A percentile compares a stretch with the other conserved stretches of the same genome.
Evolutionary conservation across 2,113 vertebrate genomes (phyloP).

Genomic region (Vireo altiloquus): DNA sequence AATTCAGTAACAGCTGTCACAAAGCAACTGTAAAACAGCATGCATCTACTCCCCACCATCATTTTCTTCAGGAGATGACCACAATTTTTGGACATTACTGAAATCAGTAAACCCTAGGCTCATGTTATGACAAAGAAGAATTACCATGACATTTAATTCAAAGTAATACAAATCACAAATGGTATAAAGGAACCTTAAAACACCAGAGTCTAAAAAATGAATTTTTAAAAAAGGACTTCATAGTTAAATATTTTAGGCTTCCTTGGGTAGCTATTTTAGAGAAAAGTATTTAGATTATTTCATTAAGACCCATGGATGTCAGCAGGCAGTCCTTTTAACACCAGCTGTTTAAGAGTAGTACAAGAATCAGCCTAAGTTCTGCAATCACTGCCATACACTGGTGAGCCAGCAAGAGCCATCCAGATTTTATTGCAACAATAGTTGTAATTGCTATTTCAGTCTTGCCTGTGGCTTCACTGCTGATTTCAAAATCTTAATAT

Average conservation of each 20-base stretch:
- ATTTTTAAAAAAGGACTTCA: not conserved
- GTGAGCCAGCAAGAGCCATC: not conserved
- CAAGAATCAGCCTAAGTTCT: not conserved
- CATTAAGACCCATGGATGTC: not conserved
- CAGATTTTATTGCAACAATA: not conserved
- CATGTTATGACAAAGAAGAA: not conserved
- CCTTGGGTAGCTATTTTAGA: not conserved
- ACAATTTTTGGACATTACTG: not conserved
- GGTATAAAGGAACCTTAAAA: not conserved
- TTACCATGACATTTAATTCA: not conserved
- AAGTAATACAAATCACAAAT: not conserved
- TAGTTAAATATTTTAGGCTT: not conserved
- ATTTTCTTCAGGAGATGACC: not conserved
- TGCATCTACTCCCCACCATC: not conserved
- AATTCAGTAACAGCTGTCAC: not conserved
- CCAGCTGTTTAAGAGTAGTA: not conserved
- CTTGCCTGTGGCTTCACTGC: not conserved
- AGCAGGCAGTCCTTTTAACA: not conserved
- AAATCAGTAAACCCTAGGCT: not conserved
- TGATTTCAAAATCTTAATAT: not conserved
- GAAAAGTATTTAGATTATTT: not conserved
- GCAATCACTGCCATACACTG: not conserved
- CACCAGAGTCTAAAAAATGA: fast-evolving
- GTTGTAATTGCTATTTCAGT: not conserved
- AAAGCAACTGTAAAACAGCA: not conserved